phyloP scores from a whole-genome alignment of 37 sponge, comb jelly and placozoan species.

The Diacarnus erythraeanus region DNA sequence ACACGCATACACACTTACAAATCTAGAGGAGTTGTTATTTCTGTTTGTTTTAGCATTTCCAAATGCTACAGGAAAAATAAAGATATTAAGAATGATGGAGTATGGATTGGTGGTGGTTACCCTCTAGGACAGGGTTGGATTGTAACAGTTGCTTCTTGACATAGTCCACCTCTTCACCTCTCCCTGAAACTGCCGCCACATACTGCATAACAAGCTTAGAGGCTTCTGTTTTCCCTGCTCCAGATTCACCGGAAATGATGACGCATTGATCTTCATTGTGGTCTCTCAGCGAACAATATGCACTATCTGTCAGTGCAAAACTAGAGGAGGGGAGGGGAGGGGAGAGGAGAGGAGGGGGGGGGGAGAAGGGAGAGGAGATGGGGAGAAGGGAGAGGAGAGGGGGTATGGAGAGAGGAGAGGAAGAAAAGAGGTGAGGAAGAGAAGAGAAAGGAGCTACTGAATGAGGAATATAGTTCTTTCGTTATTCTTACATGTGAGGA shows the following conservation, averaged over 20 bases:
- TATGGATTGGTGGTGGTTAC: slow-evolving; percentile 19
- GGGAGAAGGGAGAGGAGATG: not conserved
- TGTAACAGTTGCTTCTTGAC: slow-evolving; percentile 84
- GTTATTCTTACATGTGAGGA: slow-evolving; percentile 80
- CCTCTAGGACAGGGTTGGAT: slow-evolving; percentile 90
- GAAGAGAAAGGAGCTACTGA: too few relatives aligned
- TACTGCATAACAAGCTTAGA: slow-evolving; percentile 89
- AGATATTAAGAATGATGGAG: not conserved
- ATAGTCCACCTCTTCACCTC: slow-evolving; percentile 74
- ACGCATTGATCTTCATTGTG: slow-evolving; percentile 75
- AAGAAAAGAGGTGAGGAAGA: too few relatives aligned
- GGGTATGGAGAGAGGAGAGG: too few relatives aligned
- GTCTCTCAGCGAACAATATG: slow-evolving; percentile 85
- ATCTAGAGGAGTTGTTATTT: slow-evolving; percentile 92
- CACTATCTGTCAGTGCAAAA: slow-evolving; percentile 77
- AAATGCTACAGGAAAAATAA: slow-evolving; percentile 64
- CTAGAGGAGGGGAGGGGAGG: slow-evolving; percentile 10
- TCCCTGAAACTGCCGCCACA: slow-evolving; percentile 80
- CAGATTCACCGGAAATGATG: slow-evolving; percentile 91
- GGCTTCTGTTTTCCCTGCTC: slow-evolving; percentile 93
- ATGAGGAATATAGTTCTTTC: not conserved
- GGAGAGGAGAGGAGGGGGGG: not conserved
- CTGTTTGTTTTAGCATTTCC: slow-evolving; percentile 90
- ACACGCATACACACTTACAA: slow-evolving; percentile 59
- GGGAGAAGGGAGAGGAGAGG: too few relatives aligned